A percentile compares a stretch with the other conserved stretches of the same genome.
These are phyloP conservation scores for Bergia puertoricense DNA, from an alignment of 92 coral and sea anemone species.

Conservation along the genomic window DNA sequence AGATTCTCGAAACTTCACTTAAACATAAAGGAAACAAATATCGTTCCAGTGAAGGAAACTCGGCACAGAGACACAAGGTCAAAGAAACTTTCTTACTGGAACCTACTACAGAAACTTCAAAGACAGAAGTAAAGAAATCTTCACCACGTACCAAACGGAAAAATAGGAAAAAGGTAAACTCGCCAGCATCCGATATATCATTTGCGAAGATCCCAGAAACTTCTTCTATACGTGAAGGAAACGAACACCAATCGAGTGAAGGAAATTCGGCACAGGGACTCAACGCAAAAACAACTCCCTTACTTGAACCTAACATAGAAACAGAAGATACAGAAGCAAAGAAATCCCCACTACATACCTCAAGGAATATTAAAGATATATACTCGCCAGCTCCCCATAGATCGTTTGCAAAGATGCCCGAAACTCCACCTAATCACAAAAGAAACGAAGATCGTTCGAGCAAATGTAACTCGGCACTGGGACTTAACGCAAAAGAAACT, in stretches of 20 bases:
- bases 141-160: not conserved
- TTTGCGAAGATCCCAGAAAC: not conserved
- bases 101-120: not conserved
- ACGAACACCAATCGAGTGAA: not conserved
- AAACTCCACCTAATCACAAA: not conserved
- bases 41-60: not conserved
- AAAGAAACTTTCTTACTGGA: not conserved
- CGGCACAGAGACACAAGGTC: not conserved
- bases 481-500: not conserved
- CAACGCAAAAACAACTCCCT: not conserved
- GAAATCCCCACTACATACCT: not conserved
- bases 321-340: not conserved
- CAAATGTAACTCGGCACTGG: not conserved
- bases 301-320: not conserved
- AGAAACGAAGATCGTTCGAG: not conserved
- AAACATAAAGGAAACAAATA: not conserved
- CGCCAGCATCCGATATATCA: not conserved
- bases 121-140: not conserved
- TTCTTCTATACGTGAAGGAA: not conserved
- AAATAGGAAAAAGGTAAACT: not conserved
- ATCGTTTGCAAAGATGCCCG: not conserved
- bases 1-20: not conserved
- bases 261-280: not conserved
- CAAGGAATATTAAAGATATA: slow-evolving; percentile 2
- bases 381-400: not conserved